phyloP scores from a whole-genome alignment of 2,888 invertebrate genomes.

The Hoplodrina ambigua region DNA sequence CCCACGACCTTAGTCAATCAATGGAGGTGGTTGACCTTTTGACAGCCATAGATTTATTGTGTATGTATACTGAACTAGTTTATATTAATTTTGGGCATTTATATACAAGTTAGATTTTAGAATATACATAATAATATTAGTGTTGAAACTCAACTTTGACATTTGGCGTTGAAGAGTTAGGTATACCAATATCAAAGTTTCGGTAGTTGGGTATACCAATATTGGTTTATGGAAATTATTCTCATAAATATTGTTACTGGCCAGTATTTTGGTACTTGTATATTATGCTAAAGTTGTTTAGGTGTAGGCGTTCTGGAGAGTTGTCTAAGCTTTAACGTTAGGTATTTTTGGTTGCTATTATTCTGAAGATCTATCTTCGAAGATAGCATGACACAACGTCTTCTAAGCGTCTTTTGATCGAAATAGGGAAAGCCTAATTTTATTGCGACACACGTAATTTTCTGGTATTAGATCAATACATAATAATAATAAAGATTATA shows the following conservation, averaged over 20 bases:
- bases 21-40: conserved; percentile 53
- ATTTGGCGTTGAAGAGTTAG: conserved; percentile 5
- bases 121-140: background rate
- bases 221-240: conserved; percentile 9
- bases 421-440: background rate
- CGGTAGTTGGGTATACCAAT: conserved; percentile 18
- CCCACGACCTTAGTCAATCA: conserved; percentile 59
- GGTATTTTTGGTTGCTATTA: too few species aligned
- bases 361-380: background rate
- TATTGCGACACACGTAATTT: background rate
- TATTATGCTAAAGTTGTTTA: background rate
- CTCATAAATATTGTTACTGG: background rate
- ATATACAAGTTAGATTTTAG: background rate
- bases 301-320: background rate
- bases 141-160: conserved; percentile 15
- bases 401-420: background rate
- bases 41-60: conserved; percentile 13
- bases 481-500: too few species aligned
- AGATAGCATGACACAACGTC: too few species aligned
- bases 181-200: background rate
- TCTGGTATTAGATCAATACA: background rate
- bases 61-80: conserved; percentile 11
- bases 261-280: background rate
- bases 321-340: background rate
- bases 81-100: conserved; percentile 17